These are phyloP conservation scores for Suricata suricatta DNA, from an alignment of 2,113 vertebrate species.

Conservation along the genomic window DNA sequence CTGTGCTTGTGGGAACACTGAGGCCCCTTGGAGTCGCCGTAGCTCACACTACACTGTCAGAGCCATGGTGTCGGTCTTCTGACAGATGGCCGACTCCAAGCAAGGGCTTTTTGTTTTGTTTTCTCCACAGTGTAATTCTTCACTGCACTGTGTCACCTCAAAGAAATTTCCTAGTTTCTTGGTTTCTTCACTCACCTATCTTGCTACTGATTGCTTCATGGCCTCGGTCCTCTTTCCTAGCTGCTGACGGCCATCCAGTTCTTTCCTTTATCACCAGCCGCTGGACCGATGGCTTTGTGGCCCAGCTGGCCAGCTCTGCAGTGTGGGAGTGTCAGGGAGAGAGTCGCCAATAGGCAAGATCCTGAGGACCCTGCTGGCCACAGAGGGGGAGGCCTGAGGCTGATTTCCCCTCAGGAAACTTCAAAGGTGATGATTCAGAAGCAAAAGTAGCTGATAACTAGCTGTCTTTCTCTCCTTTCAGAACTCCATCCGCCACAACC, in stretches of 20 bases:
- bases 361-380: neutral
- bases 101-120: neutral
- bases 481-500: slow-evolving; percentile 98
- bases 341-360: neutral
- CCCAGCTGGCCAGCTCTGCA: neutral
- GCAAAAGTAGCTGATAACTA: neutral
- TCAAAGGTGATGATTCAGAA: neutral
- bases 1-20: neutral
- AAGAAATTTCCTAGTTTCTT: neutral
- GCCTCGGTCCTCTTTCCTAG: neutral
- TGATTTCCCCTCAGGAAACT: neutral
- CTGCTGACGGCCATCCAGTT: neutral
- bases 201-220: neutral
- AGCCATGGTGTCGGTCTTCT: neutral
- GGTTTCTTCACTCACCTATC: neutral
- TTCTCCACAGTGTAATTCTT: neutral
- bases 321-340: neutral
- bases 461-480: slow-evolving; percentile 73
- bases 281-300: neutral
- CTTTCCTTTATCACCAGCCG: neutral
- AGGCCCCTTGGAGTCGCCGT: neutral
- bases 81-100: neutral
- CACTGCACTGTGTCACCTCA: neutral
- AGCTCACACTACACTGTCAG: neutral
- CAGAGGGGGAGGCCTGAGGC: neutral